Base-by-base conservation (phyloP, 1,140 invertebrate species). In the Drosophila sturtevanti region DNA sequence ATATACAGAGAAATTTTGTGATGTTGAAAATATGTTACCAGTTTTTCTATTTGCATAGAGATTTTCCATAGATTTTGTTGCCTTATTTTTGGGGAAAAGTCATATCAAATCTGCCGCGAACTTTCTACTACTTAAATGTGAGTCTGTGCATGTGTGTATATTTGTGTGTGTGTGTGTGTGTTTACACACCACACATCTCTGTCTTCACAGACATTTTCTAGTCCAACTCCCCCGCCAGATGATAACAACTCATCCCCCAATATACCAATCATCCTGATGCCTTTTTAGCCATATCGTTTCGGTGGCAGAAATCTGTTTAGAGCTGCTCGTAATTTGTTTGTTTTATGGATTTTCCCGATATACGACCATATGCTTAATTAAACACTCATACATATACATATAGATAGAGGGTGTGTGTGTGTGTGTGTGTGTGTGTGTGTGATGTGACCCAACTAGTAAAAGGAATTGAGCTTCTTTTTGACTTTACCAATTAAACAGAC, bases 271-370 rank as follows among this genome's bases (percentile, higher is more conserved):
- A 21, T 44, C 11, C 52, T 51, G n/a, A n/a, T n/a, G 16, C 62
- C 48, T 31, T 14, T 7, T 10, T 18, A 34, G 24, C 62, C 63
- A 14, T 16, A 14, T 18, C 24, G 14, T 51, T 58, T 16, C 5
- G 41, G 52, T 48, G 14, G 59, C 41, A 41, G 64, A 75, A 87
- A 86, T 69, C 82, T 86, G 82, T 60, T 77, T 27, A 24, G 55
- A 75, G 68, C 72, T 82, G 71, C 73, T 48, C 68, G 84, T 87
- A 87, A 87, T 87, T 89, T 87, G 82, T 87, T 87, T 87, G 63
- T 84, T 89, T 89, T 84, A 77, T 84, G 82, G 82, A 79, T 87
- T 87, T 87, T 61, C 52, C 59, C 77, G 61, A 68, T 73, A 70
- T 73, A 41, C 55, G 68, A 74, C 81, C 61, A 76, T 86, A 87